Conservation (phyloP, 2,888 invertebrate species). For the Oscheius sp. region DNA sequence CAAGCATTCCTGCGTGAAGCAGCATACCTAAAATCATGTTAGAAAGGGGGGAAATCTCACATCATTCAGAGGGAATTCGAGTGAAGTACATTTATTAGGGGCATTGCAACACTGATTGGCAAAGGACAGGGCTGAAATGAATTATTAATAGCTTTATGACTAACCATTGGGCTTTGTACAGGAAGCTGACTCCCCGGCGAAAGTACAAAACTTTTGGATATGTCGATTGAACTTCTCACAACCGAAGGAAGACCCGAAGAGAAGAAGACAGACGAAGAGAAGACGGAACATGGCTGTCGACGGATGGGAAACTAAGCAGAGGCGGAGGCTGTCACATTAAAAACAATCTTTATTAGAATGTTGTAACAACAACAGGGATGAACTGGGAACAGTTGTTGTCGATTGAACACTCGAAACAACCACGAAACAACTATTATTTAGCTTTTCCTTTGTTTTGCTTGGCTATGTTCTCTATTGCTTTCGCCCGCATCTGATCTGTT, state of each 20-base stretch:
- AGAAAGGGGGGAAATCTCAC: not conserved
- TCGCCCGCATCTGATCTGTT: conserved; percentile 52
- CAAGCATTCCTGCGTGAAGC: conserved; percentile 61
- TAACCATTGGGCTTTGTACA: conserved; percentile 39
- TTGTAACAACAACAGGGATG: conserved; percentile 25
- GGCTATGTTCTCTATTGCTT: conserved; percentile 54
- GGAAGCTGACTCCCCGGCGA: conserved; percentile 40
- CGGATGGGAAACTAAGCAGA: not conserved
- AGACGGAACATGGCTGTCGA: conserved; percentile 11
- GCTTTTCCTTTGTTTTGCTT: conserved; percentile 30
- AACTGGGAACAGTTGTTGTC: conserved; percentile 6
- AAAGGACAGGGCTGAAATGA: not conserved
- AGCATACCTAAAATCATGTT: conserved; percentile 46
- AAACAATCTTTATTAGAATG: conserved; percentile 18
- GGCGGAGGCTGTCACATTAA: conserved; percentile 17
- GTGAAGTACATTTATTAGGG: conserved; percentile 28
- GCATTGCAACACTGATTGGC: conserved; percentile 23
- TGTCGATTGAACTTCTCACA: conserved; percentile 40
- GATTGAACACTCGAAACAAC: not conserved
- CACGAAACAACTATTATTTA: conserved; percentile 14
- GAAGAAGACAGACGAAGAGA: not conserved
- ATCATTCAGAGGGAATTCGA: conserved; percentile 32
- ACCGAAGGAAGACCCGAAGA: not conserved
- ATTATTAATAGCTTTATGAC: not conserved
- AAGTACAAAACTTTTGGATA: conserved; percentile 50